Evolutionary conservation across 2,797 vertebrate genomes (phyloP).

Genomic region (Malurus leucopterus): DNA sequence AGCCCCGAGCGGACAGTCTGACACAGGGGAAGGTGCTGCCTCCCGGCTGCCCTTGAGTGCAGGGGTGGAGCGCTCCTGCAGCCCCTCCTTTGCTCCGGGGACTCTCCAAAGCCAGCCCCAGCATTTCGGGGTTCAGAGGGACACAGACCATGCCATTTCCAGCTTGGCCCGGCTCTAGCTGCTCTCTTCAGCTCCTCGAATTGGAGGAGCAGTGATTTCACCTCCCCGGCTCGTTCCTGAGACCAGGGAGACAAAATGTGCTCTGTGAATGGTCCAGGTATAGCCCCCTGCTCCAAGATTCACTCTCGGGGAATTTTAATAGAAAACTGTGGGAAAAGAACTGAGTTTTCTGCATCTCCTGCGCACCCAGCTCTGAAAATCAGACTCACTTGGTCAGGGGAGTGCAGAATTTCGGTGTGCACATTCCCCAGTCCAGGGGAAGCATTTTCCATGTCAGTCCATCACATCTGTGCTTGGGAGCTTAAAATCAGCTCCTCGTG

Average conservation of each 20-base stretch:
- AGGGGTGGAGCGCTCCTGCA: accelerated
- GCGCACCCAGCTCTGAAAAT: neutral
- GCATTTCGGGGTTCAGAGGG: accelerated
- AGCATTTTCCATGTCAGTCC: neutral
- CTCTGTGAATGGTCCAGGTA: neutral
- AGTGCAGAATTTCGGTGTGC: accelerated
- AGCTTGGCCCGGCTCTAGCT: neutral
- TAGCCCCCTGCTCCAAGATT: neutral
- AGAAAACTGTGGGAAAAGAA: neutral
- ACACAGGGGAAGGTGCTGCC: neutral
- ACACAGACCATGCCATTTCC: accelerated
- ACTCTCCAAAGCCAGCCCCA: neutral
- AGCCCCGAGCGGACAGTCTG: accelerated
- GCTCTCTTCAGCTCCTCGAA: neutral
- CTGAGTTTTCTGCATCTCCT: neutral
- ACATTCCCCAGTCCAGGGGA: neutral
- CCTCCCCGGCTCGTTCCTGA: neutral
- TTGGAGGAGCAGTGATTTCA: neutral
- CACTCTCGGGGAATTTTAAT: neutral
- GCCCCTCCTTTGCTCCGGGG: neutral
- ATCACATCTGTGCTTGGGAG: neutral
- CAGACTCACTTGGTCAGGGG: neutral
- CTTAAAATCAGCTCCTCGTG: neutral
- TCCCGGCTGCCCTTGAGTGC: neutral
- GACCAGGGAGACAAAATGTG: neutral